phyloP scores from a whole-genome alignment of 2,888 invertebrate genomes.

The Clitarchus hookeri region DNA sequence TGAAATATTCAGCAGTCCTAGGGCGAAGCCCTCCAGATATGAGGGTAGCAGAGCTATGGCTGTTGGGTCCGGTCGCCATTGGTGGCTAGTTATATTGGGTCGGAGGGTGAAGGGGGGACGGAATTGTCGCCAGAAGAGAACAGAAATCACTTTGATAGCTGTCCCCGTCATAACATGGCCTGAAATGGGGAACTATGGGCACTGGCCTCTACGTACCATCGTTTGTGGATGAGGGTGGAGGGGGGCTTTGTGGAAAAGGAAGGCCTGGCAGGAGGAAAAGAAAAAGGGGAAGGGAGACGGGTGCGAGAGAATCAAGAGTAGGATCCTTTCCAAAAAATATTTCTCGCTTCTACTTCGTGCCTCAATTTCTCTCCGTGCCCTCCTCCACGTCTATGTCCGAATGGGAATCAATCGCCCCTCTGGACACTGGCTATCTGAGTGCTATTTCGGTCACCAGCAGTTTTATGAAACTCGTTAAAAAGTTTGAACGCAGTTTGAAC shows the following conservation, averaged over 20 bases:
- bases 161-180: constrained; percentile 38
- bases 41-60: not conserved
- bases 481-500: not conserved
- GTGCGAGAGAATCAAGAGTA: constrained; percentile 24
- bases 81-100: constrained; percentile 24
- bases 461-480: constrained; percentile 4
- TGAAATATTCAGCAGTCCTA: constrained; percentile 14
- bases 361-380: constrained; percentile 11
- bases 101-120: not conserved
- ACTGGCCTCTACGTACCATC: not conserved
- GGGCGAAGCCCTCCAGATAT: not conserved
- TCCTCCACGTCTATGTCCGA: not conserved
- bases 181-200: constrained; percentile 20
- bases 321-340: constrained; percentile 38
- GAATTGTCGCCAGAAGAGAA: constrained; percentile 26
- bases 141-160: constrained; percentile 40
- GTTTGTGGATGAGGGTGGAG: not conserved
- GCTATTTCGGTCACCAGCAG: not conserved
- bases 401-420: not conserved
- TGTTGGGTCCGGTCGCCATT: not conserved
- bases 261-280: not conserved
- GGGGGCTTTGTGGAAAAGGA: not conserved
- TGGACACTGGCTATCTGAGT: not conserved
- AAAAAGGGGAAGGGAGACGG: not conserved
- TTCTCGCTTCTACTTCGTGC: constrained; percentile 16